These are phyloP conservation scores for Desmodus rotundus DNA, from an alignment of 2,113 vertebrate species.

Conservation along the genomic window DNA sequence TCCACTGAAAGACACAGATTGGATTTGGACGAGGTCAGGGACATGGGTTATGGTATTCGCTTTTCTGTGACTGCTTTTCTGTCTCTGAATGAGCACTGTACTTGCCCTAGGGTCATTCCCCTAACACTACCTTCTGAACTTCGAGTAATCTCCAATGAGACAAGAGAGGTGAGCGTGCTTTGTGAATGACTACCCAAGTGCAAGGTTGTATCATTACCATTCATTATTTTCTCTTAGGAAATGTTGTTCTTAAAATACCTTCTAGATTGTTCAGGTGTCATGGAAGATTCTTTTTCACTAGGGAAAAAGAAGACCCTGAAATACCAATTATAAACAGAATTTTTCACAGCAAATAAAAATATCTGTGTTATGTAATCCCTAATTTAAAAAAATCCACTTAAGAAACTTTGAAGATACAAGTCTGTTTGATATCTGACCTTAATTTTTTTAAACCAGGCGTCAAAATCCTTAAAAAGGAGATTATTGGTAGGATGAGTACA, in stretches of 20 bases:
- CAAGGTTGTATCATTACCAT: neutral
- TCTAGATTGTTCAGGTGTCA: neutral
- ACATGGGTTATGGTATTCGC: neutral
- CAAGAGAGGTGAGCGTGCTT: neutral
- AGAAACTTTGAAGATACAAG: neutral
- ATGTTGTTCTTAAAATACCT: neutral
- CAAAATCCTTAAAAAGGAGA: neutral
- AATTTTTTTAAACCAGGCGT: neutral
- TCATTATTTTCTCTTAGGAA: neutral
- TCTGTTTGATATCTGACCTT: neutral
- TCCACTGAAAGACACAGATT: neutral
- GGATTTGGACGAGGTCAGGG: neutral
- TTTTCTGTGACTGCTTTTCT: neutral
- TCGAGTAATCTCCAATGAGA: neutral
- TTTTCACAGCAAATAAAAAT: conserved; percentile 11
- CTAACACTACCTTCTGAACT: neutral
- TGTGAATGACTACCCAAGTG: neutral
- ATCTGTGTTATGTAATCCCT: neutral
- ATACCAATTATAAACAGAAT: neutral
- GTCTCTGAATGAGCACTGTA: neutral
- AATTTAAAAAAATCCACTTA: neutral
- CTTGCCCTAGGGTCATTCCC: neutral
- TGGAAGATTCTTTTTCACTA: neutral
- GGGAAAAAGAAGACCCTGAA: neutral
- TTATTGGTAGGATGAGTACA: neutral